Percentiles rank a stretch among this genome's conserved stretches.
Evolutionary conservation across 1,140 invertebrate species (phyloP).

Genomic region (Tetragnatha versicolor): DNA sequence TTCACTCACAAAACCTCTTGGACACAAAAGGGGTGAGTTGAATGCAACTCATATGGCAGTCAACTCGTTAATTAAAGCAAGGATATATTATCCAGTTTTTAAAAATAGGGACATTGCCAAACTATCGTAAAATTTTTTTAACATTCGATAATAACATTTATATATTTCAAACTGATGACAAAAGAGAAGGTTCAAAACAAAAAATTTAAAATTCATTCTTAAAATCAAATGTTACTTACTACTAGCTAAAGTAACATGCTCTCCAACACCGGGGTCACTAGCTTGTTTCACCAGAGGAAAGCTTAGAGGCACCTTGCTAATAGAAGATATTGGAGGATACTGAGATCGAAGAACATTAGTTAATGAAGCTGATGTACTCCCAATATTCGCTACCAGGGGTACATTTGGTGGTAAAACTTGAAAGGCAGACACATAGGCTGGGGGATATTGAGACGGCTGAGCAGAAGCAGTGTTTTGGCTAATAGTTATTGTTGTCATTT

Average conservation of each 20-base stretch:
- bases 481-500: slow-evolving; percentile 31
- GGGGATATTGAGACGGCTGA: slow-evolving; percentile 43
- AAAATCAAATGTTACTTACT: slow-evolving; percentile 17
- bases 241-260: slow-evolving; percentile 24
- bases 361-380: slow-evolving; percentile 21
- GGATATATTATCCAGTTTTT: too few relatives aligned
- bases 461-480: slow-evolving; percentile 18
- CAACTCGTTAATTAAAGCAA: too few relatives aligned
- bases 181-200: neutral
- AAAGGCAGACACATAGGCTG: slow-evolving; percentile 48
- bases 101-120: too few relatives aligned
- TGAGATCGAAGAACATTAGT: slow-evolving; percentile 22
- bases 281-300: slow-evolving; percentile 50
- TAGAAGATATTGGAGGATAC: slow-evolving; percentile 32
- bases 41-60: too few relatives aligned
- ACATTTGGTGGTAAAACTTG: slow-evolving; percentile 50
- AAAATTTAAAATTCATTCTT: neutral
- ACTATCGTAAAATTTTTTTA: too few relatives aligned
- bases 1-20: too few relatives aligned
- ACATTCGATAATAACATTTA: too few relatives aligned
- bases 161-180: too few relatives aligned
- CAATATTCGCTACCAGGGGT: slow-evolving; percentile 36
- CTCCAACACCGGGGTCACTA: slow-evolving; percentile 50
- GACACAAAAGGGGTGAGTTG: too few relatives aligned
- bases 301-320: slow-evolving; percentile 42